phyloP scores from a whole-genome alignment of 2,113 vertebrate species.

The Acanthisitta chloris region DNA sequence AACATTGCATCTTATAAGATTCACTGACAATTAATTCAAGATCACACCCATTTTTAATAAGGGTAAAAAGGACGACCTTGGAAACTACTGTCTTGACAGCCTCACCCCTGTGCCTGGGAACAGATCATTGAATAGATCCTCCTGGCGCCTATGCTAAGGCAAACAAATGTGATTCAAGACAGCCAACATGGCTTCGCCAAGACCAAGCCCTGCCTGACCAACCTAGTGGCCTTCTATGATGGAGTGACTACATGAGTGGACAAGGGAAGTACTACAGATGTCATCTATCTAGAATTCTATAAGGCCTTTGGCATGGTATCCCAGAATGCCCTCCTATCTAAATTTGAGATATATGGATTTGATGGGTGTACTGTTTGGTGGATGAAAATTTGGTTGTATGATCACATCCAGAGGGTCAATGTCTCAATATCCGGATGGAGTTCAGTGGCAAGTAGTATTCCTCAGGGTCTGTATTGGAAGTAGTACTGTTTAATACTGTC shows the following conservation, averaged over 20 bases:
- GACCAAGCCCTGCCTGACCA: background rate
- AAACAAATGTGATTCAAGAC: rapidly evolving
- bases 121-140: background rate
- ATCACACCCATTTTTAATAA: background rate
- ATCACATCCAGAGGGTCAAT: background rate
- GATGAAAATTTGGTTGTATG: background rate
- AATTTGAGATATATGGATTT: background rate
- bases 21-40: background rate
- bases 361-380: background rate
- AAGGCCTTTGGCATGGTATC: background rate
- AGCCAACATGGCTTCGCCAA: background rate
- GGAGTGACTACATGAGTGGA: background rate
- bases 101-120: background rate
- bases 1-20: background rate
- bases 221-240: background rate
- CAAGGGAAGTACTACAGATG: background rate
- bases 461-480: background rate
- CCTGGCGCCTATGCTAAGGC: background rate
- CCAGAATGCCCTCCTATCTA: background rate
- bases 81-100: background rate
- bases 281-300: background rate
- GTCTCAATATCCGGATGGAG: background rate
- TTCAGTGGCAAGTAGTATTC: background rate
- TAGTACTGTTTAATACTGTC: background rate
- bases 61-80: background rate